Percentiles rank a stretch among this genome's conserved stretches.
Evolutionary conservation across 2,888 invertebrate species (phyloP).

Genomic region (Pollenia angustigena): DNA sequence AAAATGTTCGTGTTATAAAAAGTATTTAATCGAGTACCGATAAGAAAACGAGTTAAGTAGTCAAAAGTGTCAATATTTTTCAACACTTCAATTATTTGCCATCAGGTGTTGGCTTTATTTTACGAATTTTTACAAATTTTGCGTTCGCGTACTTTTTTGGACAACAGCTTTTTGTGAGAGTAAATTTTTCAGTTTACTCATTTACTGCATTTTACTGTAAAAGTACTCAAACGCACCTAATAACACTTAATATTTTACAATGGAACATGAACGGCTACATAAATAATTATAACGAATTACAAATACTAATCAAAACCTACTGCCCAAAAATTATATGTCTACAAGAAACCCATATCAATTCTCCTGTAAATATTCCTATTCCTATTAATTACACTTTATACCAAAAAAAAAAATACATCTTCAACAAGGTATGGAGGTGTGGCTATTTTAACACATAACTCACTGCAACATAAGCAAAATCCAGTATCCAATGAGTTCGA

Average conservation of each 20-base stretch:
- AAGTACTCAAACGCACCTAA: too few species aligned
- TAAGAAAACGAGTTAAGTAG: too few species aligned
- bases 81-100: too few species aligned
- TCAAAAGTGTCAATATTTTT: too few species aligned
- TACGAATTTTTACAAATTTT: too few species aligned
- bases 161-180: too few species aligned
- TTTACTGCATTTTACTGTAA: too few species aligned
- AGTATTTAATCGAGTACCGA: too few species aligned
- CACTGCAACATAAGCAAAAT: constrained; percentile 1
- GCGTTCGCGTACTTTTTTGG: too few species aligned
- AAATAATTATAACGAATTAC: constrained; percentile 45
- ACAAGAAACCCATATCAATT: constrained; percentile 38
- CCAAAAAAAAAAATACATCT: background rate
- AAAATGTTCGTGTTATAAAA: too few species aligned
- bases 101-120: too few species aligned
- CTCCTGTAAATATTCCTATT: background rate
- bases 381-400: constrained; percentile 17
- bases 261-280: constrained; percentile 45
- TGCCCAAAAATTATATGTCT: constrained; percentile 28
- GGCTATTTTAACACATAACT: background rate
- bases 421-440: constrained; percentile 21
- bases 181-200: too few species aligned
- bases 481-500: background rate
- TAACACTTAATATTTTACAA: constrained; percentile 22
- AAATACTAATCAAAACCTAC: constrained; percentile 24